Percentiles rank a stretch among this genome's conserved stretches.
Evolutionary conservation across 2,797 vertebrate species (phyloP).

Genomic region (Avahi laniger): DNA sequence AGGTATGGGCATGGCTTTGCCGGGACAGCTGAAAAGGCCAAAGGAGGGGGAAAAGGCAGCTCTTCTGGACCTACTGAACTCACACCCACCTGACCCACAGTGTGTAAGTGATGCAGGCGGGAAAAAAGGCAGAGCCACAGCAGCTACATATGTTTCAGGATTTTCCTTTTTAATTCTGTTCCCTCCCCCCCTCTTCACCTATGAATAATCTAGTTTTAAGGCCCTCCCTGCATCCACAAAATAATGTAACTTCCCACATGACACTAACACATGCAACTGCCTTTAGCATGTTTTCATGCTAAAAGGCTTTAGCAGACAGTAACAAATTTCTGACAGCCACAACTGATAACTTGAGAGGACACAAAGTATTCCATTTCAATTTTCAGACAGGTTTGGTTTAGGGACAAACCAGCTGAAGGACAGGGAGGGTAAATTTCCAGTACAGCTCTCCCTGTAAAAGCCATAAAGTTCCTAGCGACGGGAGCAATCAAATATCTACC

Average conservation of each 20-base stretch:
- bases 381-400: not conserved
- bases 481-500: not conserved
- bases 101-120: not conserved
- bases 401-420: slow-evolving; percentile 22
- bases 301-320: slow-evolving; percentile 5
- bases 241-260: not conserved
- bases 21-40: not conserved
- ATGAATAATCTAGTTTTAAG: not conserved
- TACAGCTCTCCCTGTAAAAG: not conserved
- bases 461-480: not conserved
- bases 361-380: slow-evolving; percentile 43
- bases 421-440: not conserved
- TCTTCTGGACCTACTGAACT: not conserved
- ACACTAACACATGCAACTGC: rapidly evolving
- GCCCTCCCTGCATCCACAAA: not conserved
- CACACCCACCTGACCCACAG: not conserved
- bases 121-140: not conserved
- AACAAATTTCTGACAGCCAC: slow-evolving; percentile 49
- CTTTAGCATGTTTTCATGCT: not conserved
- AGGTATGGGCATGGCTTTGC: not conserved
- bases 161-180: not conserved
- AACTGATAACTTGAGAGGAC: slow-evolving; percentile 1
- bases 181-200: not conserved
- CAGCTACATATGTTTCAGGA: not conserved
- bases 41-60: not conserved